Evolutionary conservation across 2,888 invertebrate genomes (phyloP).

Genomic region (Cistogaster globosa): DNA sequence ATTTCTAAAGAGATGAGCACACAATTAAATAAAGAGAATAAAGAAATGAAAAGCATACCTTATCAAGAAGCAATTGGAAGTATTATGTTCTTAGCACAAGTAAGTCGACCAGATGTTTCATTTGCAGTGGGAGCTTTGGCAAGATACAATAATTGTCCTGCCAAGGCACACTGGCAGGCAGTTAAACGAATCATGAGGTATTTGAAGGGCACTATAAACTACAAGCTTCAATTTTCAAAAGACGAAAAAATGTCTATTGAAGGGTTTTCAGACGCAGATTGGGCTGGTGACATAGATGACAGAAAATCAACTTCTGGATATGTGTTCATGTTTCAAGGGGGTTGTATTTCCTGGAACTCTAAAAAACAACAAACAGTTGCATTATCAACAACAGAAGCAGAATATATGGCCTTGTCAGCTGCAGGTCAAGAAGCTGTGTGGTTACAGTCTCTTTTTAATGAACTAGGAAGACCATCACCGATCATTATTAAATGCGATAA

Average conservation of each 20-base stretch:
- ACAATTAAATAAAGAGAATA: conserved; percentile 6
- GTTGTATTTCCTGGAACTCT: conserved; percentile 24
- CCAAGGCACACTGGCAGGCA: conserved; percentile 36
- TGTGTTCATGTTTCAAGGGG: conserved; percentile 18
- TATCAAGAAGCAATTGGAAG: conserved; percentile 37
- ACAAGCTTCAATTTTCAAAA: conserved; percentile 1
- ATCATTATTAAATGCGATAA: conserved; percentile 9
- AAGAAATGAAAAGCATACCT: conserved; percentile 8
- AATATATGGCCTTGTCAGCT: conserved; percentile 41
- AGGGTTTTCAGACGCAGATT: conserved; percentile 37
- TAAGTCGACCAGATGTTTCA: conserved; percentile 27
- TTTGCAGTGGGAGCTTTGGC: conserved; percentile 20
- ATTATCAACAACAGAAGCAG: conserved; percentile 42
- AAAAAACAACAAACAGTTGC: conserved; percentile 28
- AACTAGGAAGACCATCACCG: neutral
- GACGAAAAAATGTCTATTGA: conserved; percentile 13
- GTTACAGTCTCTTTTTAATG: neutral
- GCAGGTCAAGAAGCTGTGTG: conserved; percentile 10
- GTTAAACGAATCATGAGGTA: conserved; percentile 25
- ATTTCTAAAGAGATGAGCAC: conserved; percentile 44
- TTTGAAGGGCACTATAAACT: conserved; percentile 11
- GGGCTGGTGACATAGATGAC: conserved; percentile 7
- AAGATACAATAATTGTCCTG: conserved; percentile 25
- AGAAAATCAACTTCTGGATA: conserved; percentile 27
- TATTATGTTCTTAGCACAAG: conserved; percentile 37